These are phyloP conservation scores for Scaptomyza cyrtandrae DNA, from an alignment of 2,888 invertebrate species.

Conservation along the genomic window DNA sequence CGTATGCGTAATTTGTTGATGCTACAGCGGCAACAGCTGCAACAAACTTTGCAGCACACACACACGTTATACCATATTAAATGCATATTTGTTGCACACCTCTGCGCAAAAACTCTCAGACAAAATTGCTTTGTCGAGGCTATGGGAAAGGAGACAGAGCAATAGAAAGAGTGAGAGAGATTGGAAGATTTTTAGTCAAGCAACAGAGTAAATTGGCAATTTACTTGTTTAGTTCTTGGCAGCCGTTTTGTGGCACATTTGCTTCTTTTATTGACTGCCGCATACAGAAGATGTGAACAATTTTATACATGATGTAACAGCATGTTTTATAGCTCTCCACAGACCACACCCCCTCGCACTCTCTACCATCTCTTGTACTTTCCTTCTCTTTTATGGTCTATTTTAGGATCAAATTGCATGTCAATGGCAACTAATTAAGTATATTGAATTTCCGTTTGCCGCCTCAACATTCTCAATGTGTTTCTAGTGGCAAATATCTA, in stretches of 20 bases:
- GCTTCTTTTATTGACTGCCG: slow-evolving; percentile 48
- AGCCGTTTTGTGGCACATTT: slow-evolving; percentile 44
- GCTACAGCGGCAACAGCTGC: slow-evolving; percentile 40
- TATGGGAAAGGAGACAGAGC: background rate
- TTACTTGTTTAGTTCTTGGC: slow-evolving; percentile 54
- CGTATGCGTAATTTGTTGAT: slow-evolving; percentile 76
- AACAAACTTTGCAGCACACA: slow-evolving; percentile 35
- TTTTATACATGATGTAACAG: slow-evolving; percentile 58
- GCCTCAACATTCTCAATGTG: slow-evolving; percentile 12
- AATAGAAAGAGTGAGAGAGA: background rate
- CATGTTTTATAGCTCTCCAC: slow-evolving; percentile 34
- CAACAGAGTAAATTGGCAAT: slow-evolving; percentile 65
- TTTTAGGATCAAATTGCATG: slow-evolving; percentile 8
- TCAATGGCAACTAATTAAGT: slow-evolving; percentile 46
- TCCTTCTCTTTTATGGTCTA: background rate
- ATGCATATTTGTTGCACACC: slow-evolving; percentile 72
- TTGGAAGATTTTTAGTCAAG: slow-evolving; percentile 31
- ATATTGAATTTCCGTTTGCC: slow-evolving; percentile 34
- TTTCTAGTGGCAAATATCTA: slow-evolving; percentile 12
- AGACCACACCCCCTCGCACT: background rate
- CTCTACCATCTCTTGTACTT: background rate
- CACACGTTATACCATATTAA: slow-evolving; percentile 50
- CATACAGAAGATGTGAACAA: slow-evolving; percentile 42
- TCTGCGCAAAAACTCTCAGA: slow-evolving; percentile 42
- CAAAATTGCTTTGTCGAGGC: slow-evolving; percentile 46